phyloP scores from a whole-genome alignment of 2,888 invertebrate species.

The Alentia gelatinosa region DNA sequence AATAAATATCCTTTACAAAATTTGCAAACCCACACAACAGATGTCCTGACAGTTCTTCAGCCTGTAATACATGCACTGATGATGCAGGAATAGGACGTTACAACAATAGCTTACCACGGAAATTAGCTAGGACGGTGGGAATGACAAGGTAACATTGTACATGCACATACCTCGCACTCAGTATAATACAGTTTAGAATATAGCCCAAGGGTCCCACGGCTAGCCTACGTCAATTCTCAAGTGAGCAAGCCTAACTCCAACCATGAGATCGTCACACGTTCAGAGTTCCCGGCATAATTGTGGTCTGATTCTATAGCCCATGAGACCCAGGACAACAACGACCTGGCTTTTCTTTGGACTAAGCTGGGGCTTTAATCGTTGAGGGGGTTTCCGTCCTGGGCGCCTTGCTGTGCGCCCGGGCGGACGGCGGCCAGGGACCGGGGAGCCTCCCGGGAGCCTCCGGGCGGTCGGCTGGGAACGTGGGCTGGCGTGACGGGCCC shows the following conservation, averaged over 20 bases:
- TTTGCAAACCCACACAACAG: too few species aligned
- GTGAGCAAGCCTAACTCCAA: not conserved
- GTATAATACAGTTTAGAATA: not conserved
- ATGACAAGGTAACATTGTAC: not conserved
- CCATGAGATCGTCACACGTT: not conserved
- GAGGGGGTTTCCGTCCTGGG: too few species aligned
- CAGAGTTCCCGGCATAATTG: not conserved
- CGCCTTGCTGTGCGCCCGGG: not conserved
- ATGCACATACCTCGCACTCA: not conserved
- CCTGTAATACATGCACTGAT: too few species aligned
- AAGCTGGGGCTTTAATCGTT: slow-evolving; percentile 1
- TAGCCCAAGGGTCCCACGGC: not conserved
- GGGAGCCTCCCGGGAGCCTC: too few species aligned
- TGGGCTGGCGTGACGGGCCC: not conserved
- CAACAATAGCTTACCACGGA: too few species aligned
- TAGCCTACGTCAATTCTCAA: too few species aligned
- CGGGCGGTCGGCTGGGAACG: not conserved
- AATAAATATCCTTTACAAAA: too few species aligned
- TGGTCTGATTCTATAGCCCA: not conserved
- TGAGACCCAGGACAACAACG: not conserved
- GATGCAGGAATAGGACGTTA: too few species aligned
- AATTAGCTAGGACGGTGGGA: too few species aligned
- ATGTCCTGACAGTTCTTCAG: too few species aligned
- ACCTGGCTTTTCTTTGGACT: not conserved
- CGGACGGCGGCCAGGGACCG: not conserved